phyloP scores from a whole-genome alignment of 2,888 invertebrate genomes.

The Sminthurides aquaticus region DNA sequence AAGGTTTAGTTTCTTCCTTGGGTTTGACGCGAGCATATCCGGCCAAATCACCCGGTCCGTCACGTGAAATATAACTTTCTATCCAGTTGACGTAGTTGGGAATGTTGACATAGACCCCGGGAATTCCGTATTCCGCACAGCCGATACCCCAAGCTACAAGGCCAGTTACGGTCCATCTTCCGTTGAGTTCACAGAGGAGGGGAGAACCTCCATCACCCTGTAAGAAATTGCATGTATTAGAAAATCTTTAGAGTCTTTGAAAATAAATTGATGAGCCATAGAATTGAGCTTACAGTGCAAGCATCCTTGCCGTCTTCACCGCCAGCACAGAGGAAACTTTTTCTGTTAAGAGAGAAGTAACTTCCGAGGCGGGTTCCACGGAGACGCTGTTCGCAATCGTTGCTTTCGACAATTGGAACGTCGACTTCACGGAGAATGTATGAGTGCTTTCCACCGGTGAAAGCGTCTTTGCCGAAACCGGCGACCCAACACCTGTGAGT shows the following conservation, averaged over 20 bases:
- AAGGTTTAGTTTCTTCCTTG: too few species aligned
- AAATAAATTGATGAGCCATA: not conserved
- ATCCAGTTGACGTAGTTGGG: constrained; percentile 63
- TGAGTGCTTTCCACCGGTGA: constrained; percentile 53
- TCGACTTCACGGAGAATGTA: constrained; percentile 67
- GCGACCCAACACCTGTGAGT: constrained; percentile 49
- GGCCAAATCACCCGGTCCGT: not conserved
- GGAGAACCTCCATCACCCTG: constrained; percentile 70
- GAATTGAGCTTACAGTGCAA: constrained; percentile 57
- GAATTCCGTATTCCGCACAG: constrained; percentile 63
- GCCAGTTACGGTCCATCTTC: constrained; percentile 58
- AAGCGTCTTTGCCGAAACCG: constrained; percentile 81
- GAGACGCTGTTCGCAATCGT: constrained; percentile 59
- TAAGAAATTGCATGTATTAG: not conserved
- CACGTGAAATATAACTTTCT: constrained; percentile 24
- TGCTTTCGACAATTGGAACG: constrained; percentile 61
- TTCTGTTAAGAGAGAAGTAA: constrained; percentile 56
- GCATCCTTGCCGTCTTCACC: constrained; percentile 66
- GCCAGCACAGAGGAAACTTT: constrained; percentile 70
- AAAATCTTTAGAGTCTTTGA: not conserved
- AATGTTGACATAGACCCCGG: constrained; percentile 71
- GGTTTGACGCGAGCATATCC: not conserved
- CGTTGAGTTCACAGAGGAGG: constrained; percentile 57
- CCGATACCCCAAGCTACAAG: constrained; percentile 64
- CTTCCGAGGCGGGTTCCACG: constrained; percentile 60